These are phyloP conservation scores for Scaeva pyrastri DNA, from an alignment of 2,888 invertebrate genomes.

Conservation along the genomic window DNA sequence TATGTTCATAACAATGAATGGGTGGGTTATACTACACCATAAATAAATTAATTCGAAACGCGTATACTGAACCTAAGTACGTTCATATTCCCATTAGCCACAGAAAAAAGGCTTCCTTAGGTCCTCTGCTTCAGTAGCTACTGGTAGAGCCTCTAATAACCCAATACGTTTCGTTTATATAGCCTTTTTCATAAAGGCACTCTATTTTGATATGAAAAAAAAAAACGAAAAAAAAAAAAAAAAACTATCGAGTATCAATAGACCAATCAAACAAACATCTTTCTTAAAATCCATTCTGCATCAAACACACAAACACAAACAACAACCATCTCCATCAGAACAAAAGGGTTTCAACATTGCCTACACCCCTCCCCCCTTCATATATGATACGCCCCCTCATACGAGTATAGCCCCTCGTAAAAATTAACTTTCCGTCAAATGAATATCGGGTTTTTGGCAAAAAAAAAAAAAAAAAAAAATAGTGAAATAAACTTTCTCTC, in stretches of 20 bases:
- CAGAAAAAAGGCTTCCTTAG: neutral
- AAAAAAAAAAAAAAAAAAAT: slow-evolving; percentile 2
- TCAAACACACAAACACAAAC: neutral
- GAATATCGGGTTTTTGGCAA: slow-evolving; percentile 46
- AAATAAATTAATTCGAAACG: neutral
- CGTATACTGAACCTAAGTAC: neutral
- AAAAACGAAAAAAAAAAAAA: neutral
- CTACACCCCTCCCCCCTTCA: no score
- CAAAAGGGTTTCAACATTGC: slow-evolving; percentile 22
- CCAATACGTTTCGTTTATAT: slow-evolving; percentile 19
- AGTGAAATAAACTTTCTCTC: slow-evolving; percentile 23
- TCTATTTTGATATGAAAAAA: no score
- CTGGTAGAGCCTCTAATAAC: neutral
- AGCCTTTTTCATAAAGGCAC: neutral
- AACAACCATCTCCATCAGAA: neutral
- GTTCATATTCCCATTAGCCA: slow-evolving; percentile 27
- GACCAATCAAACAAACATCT: slow-evolving; percentile 36
- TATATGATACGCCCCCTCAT: neutral
- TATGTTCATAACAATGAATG: no score
- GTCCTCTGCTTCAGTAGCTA: no score
- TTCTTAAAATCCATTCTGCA: slow-evolving; percentile 14
- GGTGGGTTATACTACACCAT: no score
- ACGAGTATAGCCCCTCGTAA: slow-evolving; percentile 35
- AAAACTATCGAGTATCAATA: slow-evolving; percentile 6
- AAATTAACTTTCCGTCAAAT: slow-evolving; percentile 69